These are phyloP conservation scores for Ceriagrion tenellum DNA, from an alignment of 2,888 invertebrate genomes.

Conservation along the genomic window DNA sequence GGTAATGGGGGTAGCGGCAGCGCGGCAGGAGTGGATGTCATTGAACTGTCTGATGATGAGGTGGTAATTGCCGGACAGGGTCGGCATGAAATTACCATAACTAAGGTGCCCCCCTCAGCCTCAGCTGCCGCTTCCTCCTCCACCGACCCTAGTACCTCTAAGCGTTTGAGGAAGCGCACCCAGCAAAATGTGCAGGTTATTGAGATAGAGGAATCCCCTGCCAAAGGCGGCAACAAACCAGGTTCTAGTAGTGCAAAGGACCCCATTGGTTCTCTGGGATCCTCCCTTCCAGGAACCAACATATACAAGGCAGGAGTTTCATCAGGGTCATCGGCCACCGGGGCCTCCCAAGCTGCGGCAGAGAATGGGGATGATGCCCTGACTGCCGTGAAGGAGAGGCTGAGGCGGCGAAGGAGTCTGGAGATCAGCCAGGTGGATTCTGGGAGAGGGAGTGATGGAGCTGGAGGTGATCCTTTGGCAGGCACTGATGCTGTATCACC, in stretches of 20 bases:
- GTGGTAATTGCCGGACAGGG: constrained; percentile 71
- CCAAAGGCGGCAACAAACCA: constrained; percentile 69
- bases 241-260: constrained; percentile 67
- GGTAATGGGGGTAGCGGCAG: constrained; percentile 59
- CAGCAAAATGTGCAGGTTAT: constrained; percentile 71
- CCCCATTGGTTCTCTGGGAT: constrained; percentile 67
- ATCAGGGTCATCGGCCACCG: constrained; percentile 55
- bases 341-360: constrained; percentile 46
- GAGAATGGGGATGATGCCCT: constrained; percentile 72
- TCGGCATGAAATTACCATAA: constrained; percentile 72
- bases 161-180: constrained; percentile 69
- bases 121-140: constrained; percentile 64
- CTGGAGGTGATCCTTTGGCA: constrained; percentile 52
- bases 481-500: constrained; percentile 51
- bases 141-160: constrained; percentile 61
- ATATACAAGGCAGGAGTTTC: constrained; percentile 61
- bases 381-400: constrained; percentile 72
- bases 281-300: constrained; percentile 65
- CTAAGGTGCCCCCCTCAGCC: constrained; percentile 71
- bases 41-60: constrained; percentile 73
- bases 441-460: constrained; percentile 61
- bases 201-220: constrained; percentile 72
- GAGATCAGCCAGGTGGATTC: constrained; percentile 72
- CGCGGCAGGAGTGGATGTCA: constrained; percentile 71
- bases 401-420: constrained; percentile 72